Evolutionary conservation across 2,888 invertebrate genomes (phyloP), one percentile per base, ranked within the genome.

Genomic region (Xestia xanthographa): DNA sequence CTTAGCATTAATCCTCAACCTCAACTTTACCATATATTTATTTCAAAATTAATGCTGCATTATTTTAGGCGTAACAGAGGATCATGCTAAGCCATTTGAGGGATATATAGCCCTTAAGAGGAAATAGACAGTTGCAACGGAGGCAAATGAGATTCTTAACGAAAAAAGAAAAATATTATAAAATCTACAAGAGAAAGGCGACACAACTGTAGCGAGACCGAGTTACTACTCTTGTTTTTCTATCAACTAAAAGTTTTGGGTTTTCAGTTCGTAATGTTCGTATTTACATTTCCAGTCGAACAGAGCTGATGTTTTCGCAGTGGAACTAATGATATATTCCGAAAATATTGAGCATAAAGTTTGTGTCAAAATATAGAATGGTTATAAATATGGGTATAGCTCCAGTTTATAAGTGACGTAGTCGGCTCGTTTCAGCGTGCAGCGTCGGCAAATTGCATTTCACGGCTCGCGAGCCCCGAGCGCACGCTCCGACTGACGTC

Each of bases 391-490:
- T 45, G 66, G 68, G 66, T 79, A 29, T 34, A 72, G 75, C 34
- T 45, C 58, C n/a, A 77, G 75, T 83, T 80, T 72, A 60, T 77
- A 63, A 84, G 83, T 83, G 83, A 86, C 85, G 88, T 87, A 77
- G 82, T 73, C 81, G 45, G 88, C 83, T 89, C 87, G 90, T 85
- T 89, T 91, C 91, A 89, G 86, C 89, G 82, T 83, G 91, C 91
- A 89, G 86, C 90, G 83, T 83, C 82, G 84, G 91, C 88, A 93
- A 94, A 95, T 95, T 94, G 92, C 92, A 94, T 95, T 94, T 94
- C 89, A 94, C 91, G 93, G 89, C 77, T 91, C 88, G 88, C 86
- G 80, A 85, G 86, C 79, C 84, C 69, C 41, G 69, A 79, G 85
- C 80, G 75, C 73, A 74, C 86, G 85, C 72, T 79, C 68, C 72